Evolutionary conservation across 1,140 invertebrate genomes (phyloP).

Genomic region (Neocloeon triangulifer): DNA sequence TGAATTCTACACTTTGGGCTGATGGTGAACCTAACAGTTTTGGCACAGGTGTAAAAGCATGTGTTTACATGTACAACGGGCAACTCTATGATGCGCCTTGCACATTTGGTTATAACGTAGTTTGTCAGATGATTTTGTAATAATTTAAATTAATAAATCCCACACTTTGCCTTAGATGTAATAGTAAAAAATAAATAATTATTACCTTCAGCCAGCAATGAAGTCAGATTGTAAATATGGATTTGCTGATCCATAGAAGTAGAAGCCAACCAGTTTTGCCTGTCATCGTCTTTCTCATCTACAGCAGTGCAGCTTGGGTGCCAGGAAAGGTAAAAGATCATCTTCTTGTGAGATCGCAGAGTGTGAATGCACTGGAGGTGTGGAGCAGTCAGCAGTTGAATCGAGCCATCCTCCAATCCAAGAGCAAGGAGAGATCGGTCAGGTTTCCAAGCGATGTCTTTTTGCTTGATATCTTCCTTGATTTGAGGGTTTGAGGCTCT

Average conservation of each 20-base stretch:
- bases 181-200: neutral
- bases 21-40: no score
- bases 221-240: conserved; percentile 25
- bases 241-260: conserved; percentile 27
- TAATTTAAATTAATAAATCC: no score
- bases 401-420: conserved; percentile 33
- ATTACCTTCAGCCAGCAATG: conserved; percentile 6
- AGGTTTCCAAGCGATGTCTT: conserved; percentile 36
- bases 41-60: no score
- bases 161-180: neutral
- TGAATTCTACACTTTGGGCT: no score
- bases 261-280: conserved; percentile 35
- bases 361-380: conserved; percentile 14
- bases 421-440: conserved; percentile 29
- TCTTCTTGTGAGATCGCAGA: conserved; percentile 25
- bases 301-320: conserved; percentile 38
- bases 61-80: no score
- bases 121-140: no score
- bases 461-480: conserved; percentile 16
- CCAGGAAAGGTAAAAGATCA: conserved; percentile 38
- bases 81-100: no score
- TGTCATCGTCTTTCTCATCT: conserved; percentile 25
- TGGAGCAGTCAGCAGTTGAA: conserved; percentile 13
- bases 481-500: no score
- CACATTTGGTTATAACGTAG: no score